phyloP scores from a whole-genome alignment of 1,140 invertebrate species.

The Phymorhynchus buccinoides region DNA sequence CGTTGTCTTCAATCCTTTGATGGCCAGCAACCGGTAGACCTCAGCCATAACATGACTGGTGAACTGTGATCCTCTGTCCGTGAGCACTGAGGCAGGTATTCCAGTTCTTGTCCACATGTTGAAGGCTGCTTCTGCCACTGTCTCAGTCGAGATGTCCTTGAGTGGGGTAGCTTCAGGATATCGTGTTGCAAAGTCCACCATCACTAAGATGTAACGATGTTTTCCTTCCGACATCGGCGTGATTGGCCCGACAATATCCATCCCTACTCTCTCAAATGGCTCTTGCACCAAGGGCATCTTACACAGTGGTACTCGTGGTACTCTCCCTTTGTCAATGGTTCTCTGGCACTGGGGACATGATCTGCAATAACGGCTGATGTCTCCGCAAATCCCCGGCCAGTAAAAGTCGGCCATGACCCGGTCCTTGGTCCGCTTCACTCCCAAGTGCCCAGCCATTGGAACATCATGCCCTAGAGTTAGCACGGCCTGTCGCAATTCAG shows the following conservation, averaged over 20 bases:
- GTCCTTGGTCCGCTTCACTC: neutral
- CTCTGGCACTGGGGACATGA: constrained; percentile 44
- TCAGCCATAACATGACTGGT: too few relatives aligned
- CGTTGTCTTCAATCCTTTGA: too few relatives aligned
- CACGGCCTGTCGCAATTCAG: too few relatives aligned
- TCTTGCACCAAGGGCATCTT: constrained; percentile 37
- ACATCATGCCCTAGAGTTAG: too few relatives aligned
- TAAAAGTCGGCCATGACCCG: constrained; percentile 25
- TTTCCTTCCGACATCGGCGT: constrained; percentile 37
- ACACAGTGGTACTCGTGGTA: constrained; percentile 13
- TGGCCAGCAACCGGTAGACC: too few relatives aligned
- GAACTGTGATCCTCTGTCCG: too few relatives aligned
- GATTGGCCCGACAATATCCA: constrained; percentile 42
- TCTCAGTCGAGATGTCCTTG: too few relatives aligned
- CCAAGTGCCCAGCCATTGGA: neutral
- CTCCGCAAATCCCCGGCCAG: constrained; percentile 45
- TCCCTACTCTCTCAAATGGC: constrained; percentile 44
- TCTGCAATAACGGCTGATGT: constrained; percentile 32
- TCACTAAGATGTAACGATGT: constrained; percentile 42
- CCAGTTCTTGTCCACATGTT: too few relatives aligned
- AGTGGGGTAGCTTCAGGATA: constrained; percentile 52
- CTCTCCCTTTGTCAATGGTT: constrained; percentile 29
- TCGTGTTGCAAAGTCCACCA: constrained; percentile 48
- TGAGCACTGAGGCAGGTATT: too few relatives aligned
- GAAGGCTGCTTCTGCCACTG: too few relatives aligned